Base-by-base conservation (phyloP, 1,140 invertebrate species). In the Micrasema minimum region DNA sequence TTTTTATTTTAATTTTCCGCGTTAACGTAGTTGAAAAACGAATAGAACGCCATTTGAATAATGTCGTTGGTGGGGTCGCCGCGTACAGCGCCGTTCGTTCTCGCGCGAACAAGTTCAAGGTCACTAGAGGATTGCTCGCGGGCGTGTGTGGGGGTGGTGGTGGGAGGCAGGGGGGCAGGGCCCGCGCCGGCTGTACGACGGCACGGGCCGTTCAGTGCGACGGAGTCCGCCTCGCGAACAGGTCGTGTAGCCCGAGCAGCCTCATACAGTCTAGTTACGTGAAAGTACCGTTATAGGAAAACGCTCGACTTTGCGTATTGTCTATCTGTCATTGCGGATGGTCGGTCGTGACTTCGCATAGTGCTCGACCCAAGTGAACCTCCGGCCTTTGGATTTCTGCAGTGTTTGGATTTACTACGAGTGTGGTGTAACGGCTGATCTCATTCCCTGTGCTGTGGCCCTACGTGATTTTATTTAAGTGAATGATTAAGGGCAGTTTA, bases 51-150 rank as follows among this genome's bases (percentile, higher is more conserved):
- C 26, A 43, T 69, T 69, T 41, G 41, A 59, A 37, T 69, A 53
- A 53, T 69, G 66, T 46, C 46, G 41, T 67, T 31, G 66, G 51
- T 20, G 72, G 67, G 61, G 61, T 57, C 59, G 67, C 50, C 23
- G 61, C 51, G 69, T 59, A 38, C 46, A 66, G 65, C 65, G 70
- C 66, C 66, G 48, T 23, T 57, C 72, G 71, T 78, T 76, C 50
- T 50, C 65, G 79, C 84, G 81, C 83, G 81, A 82, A 83, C 89
- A 91, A 90, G 89, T 91, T 90, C 89, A 90, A 90, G 90, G 88
- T 84, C 86, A 85, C 86, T 84, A 80, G 80, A 85, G 86, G 83
- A 80, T 79, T 76, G 76, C 79, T 80, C 77, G 78, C 77, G 77
- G 81, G 83, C 85, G 85, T 59, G 45, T 66, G 66, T 62, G 76